phyloP scores from a whole-genome alignment of 2,113 vertebrate species.

The human region DNA sequence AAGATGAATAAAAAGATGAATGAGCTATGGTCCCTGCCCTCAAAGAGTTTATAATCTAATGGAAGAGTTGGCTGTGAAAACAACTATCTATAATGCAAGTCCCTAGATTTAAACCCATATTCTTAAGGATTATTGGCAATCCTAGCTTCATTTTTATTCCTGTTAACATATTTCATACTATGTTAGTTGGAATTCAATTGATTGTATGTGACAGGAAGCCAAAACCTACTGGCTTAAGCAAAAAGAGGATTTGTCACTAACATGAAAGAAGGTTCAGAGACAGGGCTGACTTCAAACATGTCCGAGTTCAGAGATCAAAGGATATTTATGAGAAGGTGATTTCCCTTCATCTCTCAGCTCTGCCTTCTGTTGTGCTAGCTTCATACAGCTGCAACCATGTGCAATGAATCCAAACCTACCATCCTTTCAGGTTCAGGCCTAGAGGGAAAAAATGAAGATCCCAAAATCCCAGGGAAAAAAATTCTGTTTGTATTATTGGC shows the following conservation, averaged over 20 bases:
- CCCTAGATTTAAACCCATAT: background rate
- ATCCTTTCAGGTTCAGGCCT: background rate
- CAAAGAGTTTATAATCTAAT: background rate
- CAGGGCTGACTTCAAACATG: background rate
- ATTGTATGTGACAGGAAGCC: background rate
- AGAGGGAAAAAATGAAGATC: background rate
- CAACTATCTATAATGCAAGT: background rate
- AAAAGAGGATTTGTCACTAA: background rate
- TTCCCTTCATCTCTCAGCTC: constrained; percentile 6
- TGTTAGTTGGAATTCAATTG: background rate
- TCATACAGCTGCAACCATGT: background rate
- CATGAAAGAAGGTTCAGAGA: background rate
- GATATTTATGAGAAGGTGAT: background rate
- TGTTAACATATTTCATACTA: background rate
- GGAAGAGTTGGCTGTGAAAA: background rate
- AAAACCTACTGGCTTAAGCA: background rate
- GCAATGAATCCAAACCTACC: background rate
- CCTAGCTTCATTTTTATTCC: background rate
- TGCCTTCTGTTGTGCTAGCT: background rate
- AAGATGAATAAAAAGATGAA: background rate
- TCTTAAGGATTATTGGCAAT: background rate
- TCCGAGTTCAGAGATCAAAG: background rate
- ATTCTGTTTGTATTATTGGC: background rate
- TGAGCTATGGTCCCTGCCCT: background rate
- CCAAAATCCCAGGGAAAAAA: background rate